These are phyloP conservation scores for Pristionchus maxplancki DNA, from an alignment of 2,888 invertebrate genomes.

Conservation along the genomic window DNA sequence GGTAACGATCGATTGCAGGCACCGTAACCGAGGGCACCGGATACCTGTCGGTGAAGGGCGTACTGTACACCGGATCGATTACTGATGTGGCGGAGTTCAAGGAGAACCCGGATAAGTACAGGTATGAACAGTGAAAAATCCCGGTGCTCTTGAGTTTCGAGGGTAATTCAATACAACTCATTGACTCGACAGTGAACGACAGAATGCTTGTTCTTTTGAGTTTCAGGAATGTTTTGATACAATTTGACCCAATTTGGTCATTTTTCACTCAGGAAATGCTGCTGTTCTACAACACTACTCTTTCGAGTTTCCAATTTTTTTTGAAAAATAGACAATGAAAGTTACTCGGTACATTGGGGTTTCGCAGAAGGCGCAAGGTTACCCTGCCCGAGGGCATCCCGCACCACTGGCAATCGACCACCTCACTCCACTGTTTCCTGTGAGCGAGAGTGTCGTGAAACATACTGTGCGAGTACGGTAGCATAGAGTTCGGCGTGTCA, in stretches of 20 bases:
- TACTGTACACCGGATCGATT: constrained; percentile 91
- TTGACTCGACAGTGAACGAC: too few species aligned
- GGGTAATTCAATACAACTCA: too few species aligned
- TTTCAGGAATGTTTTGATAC: too few species aligned
- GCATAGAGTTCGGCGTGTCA: constrained; percentile 14
- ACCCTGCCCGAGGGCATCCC: constrained; percentile 26
- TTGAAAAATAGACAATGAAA: too few species aligned
- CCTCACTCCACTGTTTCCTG: constrained; percentile 37
- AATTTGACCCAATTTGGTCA: too few species aligned
- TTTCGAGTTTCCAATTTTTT: too few species aligned
- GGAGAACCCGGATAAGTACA: constrained; percentile 78
- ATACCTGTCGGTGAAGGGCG: constrained; percentile 82
- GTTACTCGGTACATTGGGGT: too few species aligned
- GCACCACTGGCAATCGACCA: constrained; percentile 7
- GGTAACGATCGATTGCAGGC: not conserved
- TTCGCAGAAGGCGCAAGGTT: not conserved
- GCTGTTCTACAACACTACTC: too few species aligned
- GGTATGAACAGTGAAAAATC: constrained; percentile 13
- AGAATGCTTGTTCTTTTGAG: too few species aligned
- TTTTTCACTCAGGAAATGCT: too few species aligned
- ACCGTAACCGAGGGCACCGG: constrained; percentile 68
- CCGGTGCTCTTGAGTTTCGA: not conserved
- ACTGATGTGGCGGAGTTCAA: constrained; percentile 90
- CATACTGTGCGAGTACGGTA: not conserved
- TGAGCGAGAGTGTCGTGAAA: constrained; percentile 14